Evolutionary conservation across 2,888 invertebrate genomes (phyloP), one percentile per base, ranked within the genome.

Genomic region (Tuberolachnus salignus): DNA sequence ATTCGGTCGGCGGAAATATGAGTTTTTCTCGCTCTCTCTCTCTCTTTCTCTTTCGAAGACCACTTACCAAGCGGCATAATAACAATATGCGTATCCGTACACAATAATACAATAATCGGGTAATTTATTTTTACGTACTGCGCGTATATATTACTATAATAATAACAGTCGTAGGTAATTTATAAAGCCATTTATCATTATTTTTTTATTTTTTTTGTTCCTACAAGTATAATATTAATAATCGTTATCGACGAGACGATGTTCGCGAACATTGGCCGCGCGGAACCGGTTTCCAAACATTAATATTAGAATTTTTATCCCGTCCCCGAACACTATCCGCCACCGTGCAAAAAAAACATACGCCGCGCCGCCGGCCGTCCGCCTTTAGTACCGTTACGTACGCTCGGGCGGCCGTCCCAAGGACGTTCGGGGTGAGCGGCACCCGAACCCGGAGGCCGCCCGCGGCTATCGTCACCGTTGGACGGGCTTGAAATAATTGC

Each of bases 181-280:
- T 69, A 69, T 34, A 34, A 34, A 53, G 34, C 14, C 34, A 19
- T 69, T 69, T 34, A 34, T 67, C 11, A 67, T n/a, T 34, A 16
- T 14, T n/a, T n/a, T n/a, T n/a, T n/a, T 16, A 13, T 34, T 10
- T 11, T 8, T 9, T 11, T 61, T 1, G 3, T 34, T 34, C 34
- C 34, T n/a, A n/a, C 34, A 34, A 9, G n/a, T 34, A 34, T 42
- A 26, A 26, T n/a, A 42, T 26, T 42, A 26, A 42, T 61, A 26
- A 4, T 16, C 6, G 11, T 61, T 61, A 34, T 34, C 42, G 42
- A 6, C 42, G 4, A 11, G n/a, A 61, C 34, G 34, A 34, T 6
- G 6, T n/a, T 61, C 23, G 26, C 61, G 26, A 34, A n/a, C n/a
- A n/a, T 42, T 3, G n/a, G 26, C 42, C 61, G n/a, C 67, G 19